phyloP scores from a whole-genome alignment of 2,888 invertebrate species.

The Cryptus viduatorius region DNA sequence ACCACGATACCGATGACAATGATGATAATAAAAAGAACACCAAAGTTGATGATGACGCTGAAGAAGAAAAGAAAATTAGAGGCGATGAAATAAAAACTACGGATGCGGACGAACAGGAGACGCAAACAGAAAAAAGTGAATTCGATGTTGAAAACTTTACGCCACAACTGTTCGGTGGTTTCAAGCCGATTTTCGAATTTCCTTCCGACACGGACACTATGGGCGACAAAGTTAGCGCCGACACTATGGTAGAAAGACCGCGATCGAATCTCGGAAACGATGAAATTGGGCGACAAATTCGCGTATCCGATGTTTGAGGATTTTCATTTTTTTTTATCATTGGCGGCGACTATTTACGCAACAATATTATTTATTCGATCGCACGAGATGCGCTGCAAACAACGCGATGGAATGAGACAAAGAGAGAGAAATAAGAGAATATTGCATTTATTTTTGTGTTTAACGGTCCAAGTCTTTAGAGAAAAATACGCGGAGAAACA shows the following conservation, averaged over 20 bases:
- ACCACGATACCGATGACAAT: not conserved
- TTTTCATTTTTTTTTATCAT: conserved; percentile 6
- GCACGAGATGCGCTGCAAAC: not conserved
- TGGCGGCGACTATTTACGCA: not conserved
- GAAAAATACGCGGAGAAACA: not conserved
- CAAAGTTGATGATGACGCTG: conserved; percentile 32
- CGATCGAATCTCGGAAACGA: conserved; percentile 44
- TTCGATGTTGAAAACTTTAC: conserved; percentile 90
- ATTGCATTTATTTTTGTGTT: not conserved
- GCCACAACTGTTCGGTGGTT: conserved; percentile 90
- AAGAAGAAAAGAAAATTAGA: conserved; percentile 23
- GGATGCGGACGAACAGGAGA: conserved; percentile 71
- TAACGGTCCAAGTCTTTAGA: not conserved
- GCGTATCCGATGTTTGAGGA: not conserved
- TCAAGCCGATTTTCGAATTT: conserved; percentile 89
- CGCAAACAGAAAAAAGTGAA: conserved; percentile 81
- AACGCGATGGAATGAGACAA: conserved; percentile 23
- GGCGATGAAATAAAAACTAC: conserved; percentile 31
- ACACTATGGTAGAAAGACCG: conserved; percentile 65
- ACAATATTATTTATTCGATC: conserved; percentile 10
- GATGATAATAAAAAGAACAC: conserved; percentile 18
- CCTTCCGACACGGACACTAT: conserved; percentile 73
- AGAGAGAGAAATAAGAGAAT: conserved; percentile 1
- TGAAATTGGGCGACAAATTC: conserved; percentile 22
- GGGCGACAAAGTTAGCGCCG: conserved; percentile 47